Conservation (phyloP, 1,140 invertebrate genomes). For the Drosophila obscura region DNA sequence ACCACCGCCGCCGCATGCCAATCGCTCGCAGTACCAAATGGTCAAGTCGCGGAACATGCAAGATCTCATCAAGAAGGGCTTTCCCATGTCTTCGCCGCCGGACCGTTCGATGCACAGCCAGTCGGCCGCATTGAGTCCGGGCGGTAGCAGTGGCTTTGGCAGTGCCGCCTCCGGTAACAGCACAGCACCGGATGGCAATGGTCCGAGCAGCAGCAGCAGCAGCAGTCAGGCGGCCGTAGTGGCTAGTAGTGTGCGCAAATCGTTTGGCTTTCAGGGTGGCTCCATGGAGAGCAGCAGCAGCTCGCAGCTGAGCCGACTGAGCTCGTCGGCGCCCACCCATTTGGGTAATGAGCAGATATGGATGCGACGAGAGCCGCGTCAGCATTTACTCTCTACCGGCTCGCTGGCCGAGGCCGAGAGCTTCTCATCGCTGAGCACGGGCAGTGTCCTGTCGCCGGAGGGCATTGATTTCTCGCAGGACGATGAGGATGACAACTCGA, state of each 20-base stretch:
- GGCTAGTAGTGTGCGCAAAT: constrained; percentile 57
- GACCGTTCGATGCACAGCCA: constrained; percentile 85
- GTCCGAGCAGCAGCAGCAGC: not conserved
- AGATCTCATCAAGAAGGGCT: constrained; percentile 86
- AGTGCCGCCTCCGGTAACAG: constrained; percentile 60
- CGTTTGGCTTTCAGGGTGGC: constrained; percentile 58
- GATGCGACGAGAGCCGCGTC: constrained; percentile 92
- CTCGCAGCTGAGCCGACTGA: constrained; percentile 87
- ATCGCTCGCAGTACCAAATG: constrained; percentile 86
- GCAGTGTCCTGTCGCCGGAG: constrained; percentile 92
- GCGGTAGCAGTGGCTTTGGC: constrained; percentile 76
- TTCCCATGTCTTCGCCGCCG: constrained; percentile 84
- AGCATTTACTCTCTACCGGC: constrained; percentile 93
- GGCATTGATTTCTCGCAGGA: constrained; percentile 92
- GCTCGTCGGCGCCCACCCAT: constrained; percentile 92
- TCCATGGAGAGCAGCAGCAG: constrained; percentile 42
- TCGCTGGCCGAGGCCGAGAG: constrained; percentile 93
- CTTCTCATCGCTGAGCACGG: constrained; percentile 93
- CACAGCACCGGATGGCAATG: constrained; percentile 6
- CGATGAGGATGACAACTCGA: constrained; percentile 93
- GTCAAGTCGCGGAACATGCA: constrained; percentile 83
- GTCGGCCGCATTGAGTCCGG: constrained; percentile 84
- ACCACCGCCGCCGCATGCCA: constrained; percentile 85
- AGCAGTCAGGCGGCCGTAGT: constrained; percentile 31
- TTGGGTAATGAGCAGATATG: constrained; percentile 90